These are phyloP conservation scores for Betta splendens DNA, from an alignment of 2,797 vertebrate genomes.

Conservation along the genomic window DNA sequence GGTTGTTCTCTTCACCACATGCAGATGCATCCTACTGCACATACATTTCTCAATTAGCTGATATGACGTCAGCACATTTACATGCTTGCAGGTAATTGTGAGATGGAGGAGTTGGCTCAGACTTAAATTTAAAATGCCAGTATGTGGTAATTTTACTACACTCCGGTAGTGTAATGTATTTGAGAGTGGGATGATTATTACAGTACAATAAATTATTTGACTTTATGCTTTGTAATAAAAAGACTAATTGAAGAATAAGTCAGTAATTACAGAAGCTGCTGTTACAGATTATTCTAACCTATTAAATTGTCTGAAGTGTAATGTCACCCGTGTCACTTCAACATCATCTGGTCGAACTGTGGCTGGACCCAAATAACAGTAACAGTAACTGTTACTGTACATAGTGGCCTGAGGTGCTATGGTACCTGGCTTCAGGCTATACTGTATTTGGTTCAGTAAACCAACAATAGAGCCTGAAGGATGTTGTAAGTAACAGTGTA, in stretches of 20 bases:
- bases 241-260: neutral
- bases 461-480: constrained; percentile 15
- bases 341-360: neutral
- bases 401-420: constrained; percentile 23
- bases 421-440: constrained; percentile 16
- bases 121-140: constrained; percentile 30
- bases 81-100: constrained; percentile 18
- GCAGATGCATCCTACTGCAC: too few species aligned
- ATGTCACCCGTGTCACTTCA: constrained; percentile 8
- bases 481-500: constrained; percentile 20
- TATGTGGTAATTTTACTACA: constrained; percentile 31
- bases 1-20: too few species aligned
- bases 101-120: neutral
- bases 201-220: neutral
- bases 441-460: constrained; percentile 32
- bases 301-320: neutral
- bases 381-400: constrained; percentile 27
- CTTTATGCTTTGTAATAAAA: neutral
- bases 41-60: too few species aligned
- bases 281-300: neutral
- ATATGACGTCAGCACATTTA: neutral
- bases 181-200: constrained; percentile 5
- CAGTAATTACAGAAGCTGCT: neutral
- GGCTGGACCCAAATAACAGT: constrained; percentile 12
- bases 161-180: constrained; percentile 13